These are phyloP conservation scores for Vandiemenella viatica DNA, from an alignment of 2,888 invertebrate species.

Conservation along the genomic window DNA sequence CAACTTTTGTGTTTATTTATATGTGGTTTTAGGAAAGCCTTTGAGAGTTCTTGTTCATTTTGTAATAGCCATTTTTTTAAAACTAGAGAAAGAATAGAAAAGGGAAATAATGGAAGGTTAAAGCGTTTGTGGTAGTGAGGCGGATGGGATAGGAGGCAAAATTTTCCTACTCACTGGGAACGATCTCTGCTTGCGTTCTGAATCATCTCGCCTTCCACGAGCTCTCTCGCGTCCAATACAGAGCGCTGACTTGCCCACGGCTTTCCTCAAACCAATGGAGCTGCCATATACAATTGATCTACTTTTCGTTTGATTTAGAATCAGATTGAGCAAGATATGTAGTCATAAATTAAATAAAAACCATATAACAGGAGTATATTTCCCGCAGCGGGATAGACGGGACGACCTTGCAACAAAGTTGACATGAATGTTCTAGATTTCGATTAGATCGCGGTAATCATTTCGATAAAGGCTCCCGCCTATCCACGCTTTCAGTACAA, in stretches of 20 bases:
- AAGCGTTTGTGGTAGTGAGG: not conserved
- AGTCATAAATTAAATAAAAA: conserved; percentile 17
- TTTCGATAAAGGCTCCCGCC: too few relatives aligned
- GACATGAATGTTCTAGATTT: too few relatives aligned
- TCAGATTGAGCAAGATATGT: conserved; percentile 18
- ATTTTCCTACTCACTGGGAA: conserved; percentile 2
- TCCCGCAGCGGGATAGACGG: too few relatives aligned
- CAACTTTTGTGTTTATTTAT: conserved; percentile 14
- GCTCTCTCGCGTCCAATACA: conserved; percentile 7
- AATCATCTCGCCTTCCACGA: too few relatives aligned
- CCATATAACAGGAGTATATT: too few relatives aligned
- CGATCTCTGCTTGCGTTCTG: too few relatives aligned
- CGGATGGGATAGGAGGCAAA: not conserved
- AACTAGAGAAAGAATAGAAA: conserved; percentile 17
- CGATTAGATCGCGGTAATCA: too few relatives aligned
- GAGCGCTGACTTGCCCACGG: conserved; percentile 14
- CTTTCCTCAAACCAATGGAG: conserved; percentile 17
- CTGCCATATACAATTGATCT: conserved; percentile 3
- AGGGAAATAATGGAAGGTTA: conserved; percentile 6
- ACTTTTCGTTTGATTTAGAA: conserved; percentile 15
- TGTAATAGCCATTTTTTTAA: conserved; percentile 13
- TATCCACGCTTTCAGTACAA: too few relatives aligned
- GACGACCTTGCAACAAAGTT: too few relatives aligned
- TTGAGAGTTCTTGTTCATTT: conserved; percentile 15
- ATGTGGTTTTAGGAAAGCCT: conserved; percentile 19